A percentile compares a stretch with the other conserved stretches of the same genome.
Evolutionary conservation across 2,113 vertebrate genomes (phyloP).

Genomic region (Nycticryphes semicollaris): DNA sequence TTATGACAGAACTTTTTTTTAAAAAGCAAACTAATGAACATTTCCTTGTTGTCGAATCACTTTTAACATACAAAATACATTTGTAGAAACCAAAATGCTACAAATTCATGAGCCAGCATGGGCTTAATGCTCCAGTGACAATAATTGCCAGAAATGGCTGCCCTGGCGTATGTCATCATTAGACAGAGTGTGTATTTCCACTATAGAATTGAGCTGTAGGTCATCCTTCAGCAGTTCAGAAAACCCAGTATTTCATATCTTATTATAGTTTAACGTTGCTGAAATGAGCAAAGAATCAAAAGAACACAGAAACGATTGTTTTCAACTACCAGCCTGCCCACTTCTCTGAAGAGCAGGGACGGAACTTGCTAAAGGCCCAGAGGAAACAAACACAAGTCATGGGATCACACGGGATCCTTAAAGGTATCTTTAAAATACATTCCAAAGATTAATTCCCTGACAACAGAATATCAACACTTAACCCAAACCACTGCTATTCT

Average conservation of each 20-base stretch:
- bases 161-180: neutral
- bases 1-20: accelerated
- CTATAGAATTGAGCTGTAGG: neutral
- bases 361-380: neutral
- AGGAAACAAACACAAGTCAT: neutral
- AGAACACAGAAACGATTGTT: neutral
- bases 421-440: neutral
- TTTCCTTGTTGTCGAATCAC: neutral
- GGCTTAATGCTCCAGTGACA: neutral
- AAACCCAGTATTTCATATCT: neutral
- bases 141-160: neutral
- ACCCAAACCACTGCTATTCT: neutral
- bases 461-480: neutral
- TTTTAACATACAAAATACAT: neutral
- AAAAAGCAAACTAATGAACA: neutral
- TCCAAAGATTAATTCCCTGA: neutral
- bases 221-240: neutral
- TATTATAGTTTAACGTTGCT: neutral
- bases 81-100: neutral
- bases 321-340: neutral
- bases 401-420: neutral
- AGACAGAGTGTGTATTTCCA: neutral
- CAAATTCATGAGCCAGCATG: neutral
- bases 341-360: neutral
- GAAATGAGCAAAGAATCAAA: neutral